A percentile compares a stretch with the other conserved stretches of the same genome.
phyloP scores from a whole-genome alignment of 92 coral and sea anemone genomes.

The Meandrina meandrites region DNA sequence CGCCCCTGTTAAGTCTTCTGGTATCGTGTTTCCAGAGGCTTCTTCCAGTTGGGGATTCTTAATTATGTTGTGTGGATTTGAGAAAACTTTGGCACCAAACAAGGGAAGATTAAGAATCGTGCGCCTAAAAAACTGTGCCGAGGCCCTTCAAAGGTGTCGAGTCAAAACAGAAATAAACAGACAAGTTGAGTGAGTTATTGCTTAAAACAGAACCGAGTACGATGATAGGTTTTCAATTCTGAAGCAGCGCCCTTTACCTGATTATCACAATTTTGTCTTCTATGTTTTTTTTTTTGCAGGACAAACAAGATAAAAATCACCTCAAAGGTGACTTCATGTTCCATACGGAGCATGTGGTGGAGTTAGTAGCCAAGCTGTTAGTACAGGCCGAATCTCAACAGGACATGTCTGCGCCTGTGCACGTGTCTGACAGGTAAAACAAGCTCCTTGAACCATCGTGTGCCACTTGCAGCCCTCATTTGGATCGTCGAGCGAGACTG shows the following conservation, averaged over 20 bases:
- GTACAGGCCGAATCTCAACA: constrained; percentile 71
- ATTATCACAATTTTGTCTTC: neutral
- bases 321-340: constrained; percentile 92
- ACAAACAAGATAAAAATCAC: constrained; percentile 79
- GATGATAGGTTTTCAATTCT: no score
- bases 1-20: no score
- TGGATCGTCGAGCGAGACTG: neutral
- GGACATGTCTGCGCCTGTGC: constrained; percentile 64
- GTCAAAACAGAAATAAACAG: no score
- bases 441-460: neutral
- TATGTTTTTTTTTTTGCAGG: constrained; percentile 51
- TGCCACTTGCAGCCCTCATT: neutral
- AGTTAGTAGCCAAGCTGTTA: constrained; percentile 87
- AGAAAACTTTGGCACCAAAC: no score
- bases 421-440: constrained; percentile 76
- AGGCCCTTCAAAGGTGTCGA: no score
- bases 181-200: no score
- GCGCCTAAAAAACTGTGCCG: no score
- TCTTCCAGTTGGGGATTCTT: no score
- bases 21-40: no score
- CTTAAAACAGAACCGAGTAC: no score
- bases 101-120: no score
- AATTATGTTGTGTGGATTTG: no score
- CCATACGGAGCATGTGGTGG: constrained; percentile 91
- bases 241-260: neutral